phyloP scores from a whole-genome alignment of 2,888 invertebrate genomes.

The Leptopterna dolabrata region DNA sequence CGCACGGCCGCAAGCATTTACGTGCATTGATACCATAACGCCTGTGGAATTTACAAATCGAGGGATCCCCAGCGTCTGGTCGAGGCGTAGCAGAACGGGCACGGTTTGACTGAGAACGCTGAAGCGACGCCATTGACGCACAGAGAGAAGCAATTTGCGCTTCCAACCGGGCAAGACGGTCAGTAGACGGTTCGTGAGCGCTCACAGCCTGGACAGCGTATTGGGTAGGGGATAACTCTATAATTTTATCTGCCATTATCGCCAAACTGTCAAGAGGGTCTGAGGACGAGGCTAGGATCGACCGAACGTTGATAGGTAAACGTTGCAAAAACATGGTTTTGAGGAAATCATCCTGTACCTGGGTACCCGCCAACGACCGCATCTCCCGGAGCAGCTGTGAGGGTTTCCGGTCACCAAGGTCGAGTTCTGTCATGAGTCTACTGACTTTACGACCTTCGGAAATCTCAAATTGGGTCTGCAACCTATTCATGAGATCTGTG shows the following conservation, averaged over 20 bases:
- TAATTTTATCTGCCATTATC: constrained; percentile 22
- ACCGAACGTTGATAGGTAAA: background rate
- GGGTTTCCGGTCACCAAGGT: constrained; percentile 22
- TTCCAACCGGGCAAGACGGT: background rate
- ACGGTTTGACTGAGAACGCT: background rate
- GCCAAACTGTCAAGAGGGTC: constrained; percentile 19
- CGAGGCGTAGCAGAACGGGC: background rate
- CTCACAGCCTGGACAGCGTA: background rate
- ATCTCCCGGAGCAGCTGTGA: constrained; percentile 34
- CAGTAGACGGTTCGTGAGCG: background rate
- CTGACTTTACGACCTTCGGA: background rate
- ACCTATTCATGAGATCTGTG: background rate
- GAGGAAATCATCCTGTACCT: constrained; percentile 23
- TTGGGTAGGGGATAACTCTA: background rate
- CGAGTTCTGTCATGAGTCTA: constrained; percentile 19
- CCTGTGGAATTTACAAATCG: background rate
- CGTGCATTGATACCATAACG: background rate
- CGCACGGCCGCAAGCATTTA: background rate
- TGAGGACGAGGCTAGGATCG: background rate
- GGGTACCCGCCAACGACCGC: constrained; percentile 19
- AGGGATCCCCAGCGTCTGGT: background rate
- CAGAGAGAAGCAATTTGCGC: background rate
- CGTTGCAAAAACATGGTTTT: constrained; percentile 25
- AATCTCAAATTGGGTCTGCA: background rate
- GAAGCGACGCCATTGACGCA: background rate